Evolutionary conservation across 1,140 invertebrate genomes (phyloP).

Genomic region (Halictus rubicundus): DNA sequence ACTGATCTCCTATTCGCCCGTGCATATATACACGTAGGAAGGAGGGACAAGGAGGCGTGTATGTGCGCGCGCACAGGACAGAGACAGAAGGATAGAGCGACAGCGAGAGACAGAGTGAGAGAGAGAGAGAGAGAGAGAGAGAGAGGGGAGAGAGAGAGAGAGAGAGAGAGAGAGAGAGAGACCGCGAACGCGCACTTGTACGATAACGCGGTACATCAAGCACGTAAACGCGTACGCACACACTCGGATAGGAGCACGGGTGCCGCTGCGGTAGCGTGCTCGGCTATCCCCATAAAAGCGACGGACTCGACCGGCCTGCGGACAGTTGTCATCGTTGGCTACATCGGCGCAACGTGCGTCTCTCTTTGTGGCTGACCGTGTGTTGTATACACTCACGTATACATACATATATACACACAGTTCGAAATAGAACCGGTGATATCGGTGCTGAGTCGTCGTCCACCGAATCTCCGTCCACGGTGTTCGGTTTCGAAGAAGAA

Average conservation of each 20-base stretch:
- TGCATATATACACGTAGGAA: constrained; percentile 1
- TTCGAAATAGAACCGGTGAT: too few species aligned
- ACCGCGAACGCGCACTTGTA: constrained; percentile 19
- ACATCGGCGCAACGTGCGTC: constrained; percentile 45
- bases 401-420: too few species aligned
- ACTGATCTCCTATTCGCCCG: background rate
- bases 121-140: too few species aligned
- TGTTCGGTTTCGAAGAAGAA: too few species aligned
- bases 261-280: constrained; percentile 51
- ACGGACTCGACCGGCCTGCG: constrained; percentile 66
- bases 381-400: too few species aligned
- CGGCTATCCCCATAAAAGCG: constrained; percentile 69
- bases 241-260: constrained; percentile 16
- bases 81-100: too few species aligned
- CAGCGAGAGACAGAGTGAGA: too few species aligned
- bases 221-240: constrained; percentile 16
- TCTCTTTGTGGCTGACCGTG: background rate
- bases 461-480: too few species aligned
- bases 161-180: background rate
- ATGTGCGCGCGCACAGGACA: background rate
- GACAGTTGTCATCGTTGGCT: constrained; percentile 70
- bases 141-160: background rate
- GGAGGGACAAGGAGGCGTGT: background rate
- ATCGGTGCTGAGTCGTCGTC: too few species aligned
- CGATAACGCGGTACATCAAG: constrained; percentile 33